Base-by-base conservation (phyloP, 2,797 vertebrate species). In the Catharus ustulatus region DNA sequence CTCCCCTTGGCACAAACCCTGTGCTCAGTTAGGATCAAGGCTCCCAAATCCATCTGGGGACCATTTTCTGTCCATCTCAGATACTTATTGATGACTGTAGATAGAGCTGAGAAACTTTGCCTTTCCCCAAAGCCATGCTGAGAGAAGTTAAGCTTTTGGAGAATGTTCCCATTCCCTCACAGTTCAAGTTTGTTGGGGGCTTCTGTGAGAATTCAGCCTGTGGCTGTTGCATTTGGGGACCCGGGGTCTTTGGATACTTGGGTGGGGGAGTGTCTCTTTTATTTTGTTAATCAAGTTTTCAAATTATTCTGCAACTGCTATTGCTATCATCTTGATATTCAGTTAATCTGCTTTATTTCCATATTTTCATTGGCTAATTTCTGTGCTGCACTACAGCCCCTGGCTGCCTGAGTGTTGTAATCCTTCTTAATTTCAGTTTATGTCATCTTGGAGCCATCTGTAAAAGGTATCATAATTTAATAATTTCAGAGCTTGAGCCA, bases 391-490 rank as follows among this genome's bases (percentile, higher is more conserved):
- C 19, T 82, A 29, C 12, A 26, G 29, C 5, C 10, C 10, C 13
- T 51, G 45, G 58, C 57, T 93, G 74, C 66, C 72, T 63, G 84
- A 94, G 16, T 63, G 16, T 63, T 96, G 36, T 81, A 88, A 93
- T 63, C 23, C 74, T 93, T 79, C 76, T 57, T 58, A 66, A 88
- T 75, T 92, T 91, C 42, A 32, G 48, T 69, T 90, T 72, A 36
- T 76, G 26, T 91, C 59, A 72, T 67, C 34, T 79, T 79, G 21
- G 57, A 95, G 40, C 38, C 57, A 84, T 78, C 78, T 94, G 74
- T 77, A 86, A 93, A 92, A 84, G 43, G 34, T 81, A 49, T 74
- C 80, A 83, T 82, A 76, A 85, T 34, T 82, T 72, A 85, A 77
- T 76, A 26, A 72, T 91, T 95, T 84, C 79, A 84, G 85, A 71